Base-by-base conservation (phyloP, 2,113 vertebrate species). In the Tringa solitaria region DNA sequence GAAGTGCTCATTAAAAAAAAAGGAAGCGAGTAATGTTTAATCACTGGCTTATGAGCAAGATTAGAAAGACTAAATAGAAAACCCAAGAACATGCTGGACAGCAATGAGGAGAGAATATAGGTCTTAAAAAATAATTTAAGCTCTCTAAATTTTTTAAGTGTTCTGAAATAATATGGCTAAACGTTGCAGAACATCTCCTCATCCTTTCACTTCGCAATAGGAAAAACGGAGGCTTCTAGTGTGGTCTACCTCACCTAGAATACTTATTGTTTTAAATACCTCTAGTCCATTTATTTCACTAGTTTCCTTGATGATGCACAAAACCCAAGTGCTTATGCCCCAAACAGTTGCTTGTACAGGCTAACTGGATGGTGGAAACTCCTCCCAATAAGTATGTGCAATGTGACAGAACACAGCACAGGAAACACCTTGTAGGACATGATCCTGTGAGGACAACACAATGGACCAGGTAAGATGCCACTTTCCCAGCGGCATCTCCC, bases 131-230 rank as follows among this genome's bases (percentile, higher is more conserved):
- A 43, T 1, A 6, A 10, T 41, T 56, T 24, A 26, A 81, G 39
- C 4, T 45, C 13, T 22, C 13, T 41, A 27, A 7, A 30, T 14
- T 65, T 57, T 79, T 76, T 32, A 43, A 68, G 24, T 9, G 2
- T 65, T 68, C 19, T 73, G 27, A 78, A 68, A 54, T 54, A 27
- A 67, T 4, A n/a, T 37, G 33, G 18, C 9, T 74, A 45, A 79
- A 76, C 2, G 2, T 46, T 1, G 0, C 35, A 79, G 15, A 85
- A 61, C 2, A 2, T 59, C 12, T 72, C 12, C n/a, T 54, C n/a
- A 11, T 76, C 10, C 20, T 83, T 76, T 45, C 8, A 1, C 16
- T 56, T 73, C 15, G 10, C 5, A 19, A 74, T 6, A 9, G 32
- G 28, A 69, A 89, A 70, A 94, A 21, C 5, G 61, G 24, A 87